Conservation (phyloP, 2,888 invertebrate species). For the Stramonita haemastoma region DNA sequence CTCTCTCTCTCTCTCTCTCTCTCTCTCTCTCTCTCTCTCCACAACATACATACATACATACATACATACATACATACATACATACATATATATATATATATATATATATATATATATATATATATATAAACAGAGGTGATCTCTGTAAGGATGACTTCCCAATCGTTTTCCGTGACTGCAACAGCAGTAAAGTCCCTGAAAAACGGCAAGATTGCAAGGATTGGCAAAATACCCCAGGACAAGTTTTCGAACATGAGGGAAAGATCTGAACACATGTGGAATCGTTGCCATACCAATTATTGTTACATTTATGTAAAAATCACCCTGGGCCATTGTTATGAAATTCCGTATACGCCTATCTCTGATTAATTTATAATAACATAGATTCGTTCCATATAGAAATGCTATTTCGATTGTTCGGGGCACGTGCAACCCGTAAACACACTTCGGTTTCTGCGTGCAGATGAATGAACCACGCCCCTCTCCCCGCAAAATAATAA, state of each 20-base stretch:
- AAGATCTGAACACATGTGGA: no score
- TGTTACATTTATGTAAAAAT: no score
- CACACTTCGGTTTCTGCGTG: background rate
- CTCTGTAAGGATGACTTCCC: no score
- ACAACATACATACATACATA: no score
- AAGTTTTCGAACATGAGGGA: background rate
- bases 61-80: no score
- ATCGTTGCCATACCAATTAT: no score
- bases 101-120: no score
- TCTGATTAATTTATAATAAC: background rate
- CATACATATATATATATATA: no score
- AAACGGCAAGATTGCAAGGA: background rate
- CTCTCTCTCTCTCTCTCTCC: no score
- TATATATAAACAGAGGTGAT: no score
- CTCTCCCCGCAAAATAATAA: constrained; percentile 23
- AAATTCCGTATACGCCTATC: background rate
- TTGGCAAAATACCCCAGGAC: background rate
- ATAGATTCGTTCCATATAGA: background rate
- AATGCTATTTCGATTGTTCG: no score
- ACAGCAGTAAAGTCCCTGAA: background rate
- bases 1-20: no score
- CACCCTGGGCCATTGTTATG: background rate
- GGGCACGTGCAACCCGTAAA: background rate
- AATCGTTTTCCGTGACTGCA: background rate
- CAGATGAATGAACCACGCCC: constrained; percentile 27